Evolutionary conservation across 2,113 vertebrate genomes (phyloP), one percentile per base, ranked within the genome.

Genomic region (Boleophthalmus pectinirostris): DNA sequence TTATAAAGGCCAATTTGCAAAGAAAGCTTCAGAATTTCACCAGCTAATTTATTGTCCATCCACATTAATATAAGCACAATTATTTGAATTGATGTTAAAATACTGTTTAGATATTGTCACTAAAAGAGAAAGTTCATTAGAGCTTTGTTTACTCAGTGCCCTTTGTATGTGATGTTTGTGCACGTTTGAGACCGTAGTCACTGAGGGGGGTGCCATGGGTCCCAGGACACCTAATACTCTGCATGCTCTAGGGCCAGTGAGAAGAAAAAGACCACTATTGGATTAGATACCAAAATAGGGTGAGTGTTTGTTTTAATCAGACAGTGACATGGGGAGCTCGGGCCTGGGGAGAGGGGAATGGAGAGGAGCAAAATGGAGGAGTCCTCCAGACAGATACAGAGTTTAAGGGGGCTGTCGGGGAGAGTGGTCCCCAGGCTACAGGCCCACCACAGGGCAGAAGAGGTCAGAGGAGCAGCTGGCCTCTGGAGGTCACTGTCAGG

Each of bases 231-330:
- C 85, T 92, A 92, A 94, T 93, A 95, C 93, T 80, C 89, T 87
- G 90, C 88, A 80, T 87, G 87, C 91, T 94, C 88, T 91, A 78
- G 92, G 91, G 86, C 88, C 81, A 71, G 82, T 87, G 90, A 92
- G 93, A 87, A 91, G 87, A 93, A 92, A 93, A 92, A 90, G 92
- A 79, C 63, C 91, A 92, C 92, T 95, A 96, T 95, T 93, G 93
- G 94, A 96, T 96, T 96, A 96, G 94, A 93, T 95, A 95, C 89
- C 92, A 95, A 96, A 96, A 96, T 94, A 95, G 70, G 87, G 89
- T 88, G 92, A 80, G 85, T 96, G 95, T 96, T 96, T 96, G 92
- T 94, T 96, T 96, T 96, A 96, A 96, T 96, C 95, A 96, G 92
- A 86, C 92, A 89, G 92, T 95, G 95, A 95, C 95, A 95, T 78